A percentile compares a stretch with the other conserved stretches of the same genome.
These are phyloP conservation scores for Microctenopoma steveboyesi DNA, from an alignment of 2,797 vertebrate species.

Conservation along the genomic window DNA sequence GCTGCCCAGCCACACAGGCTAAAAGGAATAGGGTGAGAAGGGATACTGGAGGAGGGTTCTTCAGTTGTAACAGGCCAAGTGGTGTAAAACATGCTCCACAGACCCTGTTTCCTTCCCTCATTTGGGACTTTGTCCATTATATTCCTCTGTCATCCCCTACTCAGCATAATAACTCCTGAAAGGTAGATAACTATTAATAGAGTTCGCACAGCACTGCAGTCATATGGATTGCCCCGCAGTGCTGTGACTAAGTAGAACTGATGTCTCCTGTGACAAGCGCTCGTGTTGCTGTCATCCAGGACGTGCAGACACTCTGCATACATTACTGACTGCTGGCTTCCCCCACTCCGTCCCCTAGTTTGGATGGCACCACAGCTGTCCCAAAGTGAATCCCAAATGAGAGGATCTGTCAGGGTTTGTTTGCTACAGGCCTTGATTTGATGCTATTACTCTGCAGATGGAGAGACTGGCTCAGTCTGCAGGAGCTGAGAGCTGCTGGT, in stretches of 20 bases:
- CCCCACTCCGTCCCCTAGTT: slow-evolving; percentile 61
- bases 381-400: slow-evolving; percentile 81
- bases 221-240: slow-evolving; percentile 79
- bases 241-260: slow-evolving; percentile 84
- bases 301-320: slow-evolving; percentile 81
- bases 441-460: slow-evolving; percentile 76
- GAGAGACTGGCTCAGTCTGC: slow-evolving; percentile 59
- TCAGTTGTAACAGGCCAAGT: slow-evolving; percentile 47
- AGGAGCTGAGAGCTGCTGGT: slow-evolving; percentile 64
- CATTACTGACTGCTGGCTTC: slow-evolving; percentile 75
- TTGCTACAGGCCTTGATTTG: slow-evolving; percentile 78
- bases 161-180: slow-evolving; percentile 84
- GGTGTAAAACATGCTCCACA: slow-evolving; percentile 60
- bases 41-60: slow-evolving; percentile 48
- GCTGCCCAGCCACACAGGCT: slow-evolving; percentile 56
- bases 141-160: slow-evolving; percentile 73
- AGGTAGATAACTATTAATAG: slow-evolving; percentile 86
- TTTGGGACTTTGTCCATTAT: slow-evolving; percentile 75
- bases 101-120: slow-evolving; percentile 59
- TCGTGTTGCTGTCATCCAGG: slow-evolving; percentile 81
- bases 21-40: slow-evolving; percentile 51
- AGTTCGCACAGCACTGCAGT: slow-evolving; percentile 80
- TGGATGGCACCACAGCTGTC: slow-evolving; percentile 80
- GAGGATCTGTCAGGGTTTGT: slow-evolving; percentile 81
- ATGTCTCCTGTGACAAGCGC: slow-evolving; percentile 82